These are phyloP conservation scores for Lasius platythorax DNA, from an alignment of 2,888 invertebrate genomes.

Conservation along the genomic window DNA sequence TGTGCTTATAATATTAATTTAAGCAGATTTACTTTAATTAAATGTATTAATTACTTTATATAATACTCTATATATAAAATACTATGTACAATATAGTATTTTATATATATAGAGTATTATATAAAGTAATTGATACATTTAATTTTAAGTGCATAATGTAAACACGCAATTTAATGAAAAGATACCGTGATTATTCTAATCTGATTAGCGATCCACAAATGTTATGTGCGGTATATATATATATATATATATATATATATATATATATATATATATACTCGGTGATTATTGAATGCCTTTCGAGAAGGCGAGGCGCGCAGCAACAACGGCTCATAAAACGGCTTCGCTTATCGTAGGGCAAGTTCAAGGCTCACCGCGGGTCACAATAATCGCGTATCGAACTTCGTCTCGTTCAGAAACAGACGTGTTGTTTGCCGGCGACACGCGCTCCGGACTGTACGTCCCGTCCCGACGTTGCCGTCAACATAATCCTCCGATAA, in stretches of 20 bases:
- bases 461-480: slow-evolving; percentile 47
- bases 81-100: too few relatives aligned
- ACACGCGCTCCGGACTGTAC: slow-evolving; percentile 62
- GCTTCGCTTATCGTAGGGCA: slow-evolving; percentile 83
- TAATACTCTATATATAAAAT: too few relatives aligned
- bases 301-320: slow-evolving; percentile 33
- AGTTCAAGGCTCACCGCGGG: slow-evolving; percentile 85
- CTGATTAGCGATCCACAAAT: neutral
- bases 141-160: neutral
- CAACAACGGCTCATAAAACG: slow-evolving; percentile 63
- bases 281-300: slow-evolving; percentile 9
- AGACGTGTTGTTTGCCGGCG: slow-evolving; percentile 80
- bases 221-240: neutral
- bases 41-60: neutral
- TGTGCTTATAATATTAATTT: neutral
- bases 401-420: slow-evolving; percentile 79
- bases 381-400: slow-evolving; percentile 84
- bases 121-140: neutral
- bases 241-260: neutral
- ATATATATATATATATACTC: slow-evolving; percentile 1
- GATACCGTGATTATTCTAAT: neutral
- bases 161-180: neutral
- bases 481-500: slow-evolving; percentile 24
- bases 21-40: neutral
- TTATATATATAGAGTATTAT: too few relatives aligned